A percentile compares a stretch with the other conserved stretches of the same genome.
phyloP scores from a whole-genome alignment of 2,797 vertebrate genomes.

The Lateolabrax maculatus region DNA sequence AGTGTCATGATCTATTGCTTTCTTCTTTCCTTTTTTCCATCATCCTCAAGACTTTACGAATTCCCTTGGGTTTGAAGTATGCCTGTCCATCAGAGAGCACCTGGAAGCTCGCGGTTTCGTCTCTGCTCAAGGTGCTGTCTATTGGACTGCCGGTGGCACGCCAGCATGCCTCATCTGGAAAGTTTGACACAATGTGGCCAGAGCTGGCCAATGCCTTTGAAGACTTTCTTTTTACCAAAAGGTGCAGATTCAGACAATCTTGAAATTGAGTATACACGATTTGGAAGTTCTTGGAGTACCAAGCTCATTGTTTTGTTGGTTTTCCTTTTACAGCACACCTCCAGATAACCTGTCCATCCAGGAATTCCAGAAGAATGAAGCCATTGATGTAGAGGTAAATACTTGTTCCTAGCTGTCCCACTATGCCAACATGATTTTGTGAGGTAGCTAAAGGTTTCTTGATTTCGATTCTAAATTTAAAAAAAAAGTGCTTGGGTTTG shows the following conservation, averaged over 20 bases:
- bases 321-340: constrained; percentile 87
- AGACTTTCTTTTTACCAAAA: constrained; percentile 99
- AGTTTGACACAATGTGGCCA: constrained; percentile 99
- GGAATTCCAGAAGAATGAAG: constrained; percentile 99
- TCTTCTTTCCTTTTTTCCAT: constrained; percentile 21
- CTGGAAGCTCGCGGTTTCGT: constrained; percentile 97
- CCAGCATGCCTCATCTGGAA: constrained; percentile 95
- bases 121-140: constrained; percentile 96
- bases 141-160: constrained; percentile 97
- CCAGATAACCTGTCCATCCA: constrained; percentile 99
- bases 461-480: too few species aligned
- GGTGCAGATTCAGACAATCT: constrained; percentile 76
- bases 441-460: too few species aligned
- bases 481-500: too few species aligned
- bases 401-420: background rate
- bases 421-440: background rate
- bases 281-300: background rate
- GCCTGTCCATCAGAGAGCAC: constrained; percentile 98
- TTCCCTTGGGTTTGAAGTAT: constrained; percentile 96
- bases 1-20: background rate
- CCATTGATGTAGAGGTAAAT: constrained; percentile 95
- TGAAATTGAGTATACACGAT: background rate
- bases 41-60: constrained; percentile 89
- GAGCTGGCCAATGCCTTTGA: constrained; percentile 96
- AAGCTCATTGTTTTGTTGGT: background rate